A percentile compares a stretch with the other conserved stretches of the same genome.
phyloP scores from a whole-genome alignment of 2,888 invertebrate species.

The Drosophila siamana region DNA sequence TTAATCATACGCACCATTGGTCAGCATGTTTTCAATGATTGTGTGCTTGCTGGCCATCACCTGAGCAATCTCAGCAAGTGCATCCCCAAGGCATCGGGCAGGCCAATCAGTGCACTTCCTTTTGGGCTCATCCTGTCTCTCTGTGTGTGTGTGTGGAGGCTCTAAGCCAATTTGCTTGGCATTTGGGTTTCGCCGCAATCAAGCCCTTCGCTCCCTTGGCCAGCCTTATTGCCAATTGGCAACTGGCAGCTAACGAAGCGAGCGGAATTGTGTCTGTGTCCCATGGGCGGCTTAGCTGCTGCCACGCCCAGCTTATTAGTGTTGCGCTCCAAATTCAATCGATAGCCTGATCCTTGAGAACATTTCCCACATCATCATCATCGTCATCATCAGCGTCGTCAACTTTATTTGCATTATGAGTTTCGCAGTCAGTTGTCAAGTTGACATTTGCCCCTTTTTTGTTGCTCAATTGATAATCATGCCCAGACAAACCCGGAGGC shows the following conservation, averaged over 20 bases:
- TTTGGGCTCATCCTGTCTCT: conserved; percentile 6
- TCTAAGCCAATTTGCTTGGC: conserved; percentile 59
- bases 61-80: conserved; percentile 28
- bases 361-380: conserved; percentile 1
- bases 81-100: conserved; percentile 43
- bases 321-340: conserved; percentile 8
- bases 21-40: conserved; percentile 24
- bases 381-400: conserved; percentile 9
- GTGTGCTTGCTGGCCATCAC: conserved; percentile 21
- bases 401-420: conserved; percentile 42
- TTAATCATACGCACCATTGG: conserved; percentile 76
- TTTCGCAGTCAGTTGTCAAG: conserved; percentile 43
- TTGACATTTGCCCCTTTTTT: conserved; percentile 37
- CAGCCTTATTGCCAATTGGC: conserved; percentile 22
- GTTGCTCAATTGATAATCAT: conserved; percentile 50
- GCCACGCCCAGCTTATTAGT: conserved; percentile 58
- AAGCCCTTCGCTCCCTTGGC: neutral
- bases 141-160: neutral
- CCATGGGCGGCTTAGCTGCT: conserved; percentile 13
- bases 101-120: conserved; percentile 56
- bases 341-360: neutral
- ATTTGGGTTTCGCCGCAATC: conserved; percentile 22
- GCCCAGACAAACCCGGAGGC: conserved; percentile 9
- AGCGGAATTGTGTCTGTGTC: conserved; percentile 32
- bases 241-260: conserved; percentile 23